Percentiles rank a stretch among this genome's conserved stretches.
phyloP scores from a whole-genome alignment of 2,797 vertebrate genomes.

The Mareca penelope region DNA sequence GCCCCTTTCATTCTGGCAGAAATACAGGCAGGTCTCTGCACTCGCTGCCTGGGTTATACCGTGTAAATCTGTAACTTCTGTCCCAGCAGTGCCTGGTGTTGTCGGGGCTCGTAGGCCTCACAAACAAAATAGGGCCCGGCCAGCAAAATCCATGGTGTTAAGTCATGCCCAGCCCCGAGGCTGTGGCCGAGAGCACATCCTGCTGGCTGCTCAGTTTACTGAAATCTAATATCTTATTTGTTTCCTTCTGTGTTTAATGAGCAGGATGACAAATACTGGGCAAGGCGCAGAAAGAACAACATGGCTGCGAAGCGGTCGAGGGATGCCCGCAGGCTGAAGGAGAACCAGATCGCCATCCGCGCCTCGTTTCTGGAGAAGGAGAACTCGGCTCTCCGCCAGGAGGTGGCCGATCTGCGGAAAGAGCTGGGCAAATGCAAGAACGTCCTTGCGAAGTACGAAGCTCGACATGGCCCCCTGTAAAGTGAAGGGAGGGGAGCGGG shows the following conservation, averaged over 20 bases:
- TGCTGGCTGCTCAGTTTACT: background rate
- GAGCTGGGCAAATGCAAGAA: slow-evolving; percentile 97
- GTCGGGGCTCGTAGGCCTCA: background rate
- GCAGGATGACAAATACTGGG: slow-evolving; percentile 98
- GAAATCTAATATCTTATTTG: slow-evolving; percentile 71
- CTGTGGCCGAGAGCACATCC: background rate
- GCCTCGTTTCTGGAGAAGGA: slow-evolving; percentile 97
- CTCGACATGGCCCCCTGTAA: slow-evolving; percentile 91
- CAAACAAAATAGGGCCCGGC: background rate
- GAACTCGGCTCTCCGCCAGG: slow-evolving; percentile 90
- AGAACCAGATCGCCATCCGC: slow-evolving; percentile 98
- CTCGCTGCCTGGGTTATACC: background rate
- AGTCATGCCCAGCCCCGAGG: rapidly evolving
- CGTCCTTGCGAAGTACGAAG: slow-evolving; percentile 91
- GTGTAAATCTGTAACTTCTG: rapidly evolving
- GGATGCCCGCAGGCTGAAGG: slow-evolving; percentile 94
- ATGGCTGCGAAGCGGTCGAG: slow-evolving; percentile 95
- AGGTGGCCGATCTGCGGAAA: slow-evolving; percentile 93
- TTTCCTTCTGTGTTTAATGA: slow-evolving; percentile 69
- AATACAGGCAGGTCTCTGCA: background rate
- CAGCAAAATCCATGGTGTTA: rapidly evolving
- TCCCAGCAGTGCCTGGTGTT: background rate
- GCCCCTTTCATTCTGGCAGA: background rate
- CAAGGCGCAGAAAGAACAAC: slow-evolving; percentile 98
- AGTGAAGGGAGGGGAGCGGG: background rate